phyloP scores from a whole-genome alignment of 2,113 vertebrate species.

The Origma solitaria region DNA sequence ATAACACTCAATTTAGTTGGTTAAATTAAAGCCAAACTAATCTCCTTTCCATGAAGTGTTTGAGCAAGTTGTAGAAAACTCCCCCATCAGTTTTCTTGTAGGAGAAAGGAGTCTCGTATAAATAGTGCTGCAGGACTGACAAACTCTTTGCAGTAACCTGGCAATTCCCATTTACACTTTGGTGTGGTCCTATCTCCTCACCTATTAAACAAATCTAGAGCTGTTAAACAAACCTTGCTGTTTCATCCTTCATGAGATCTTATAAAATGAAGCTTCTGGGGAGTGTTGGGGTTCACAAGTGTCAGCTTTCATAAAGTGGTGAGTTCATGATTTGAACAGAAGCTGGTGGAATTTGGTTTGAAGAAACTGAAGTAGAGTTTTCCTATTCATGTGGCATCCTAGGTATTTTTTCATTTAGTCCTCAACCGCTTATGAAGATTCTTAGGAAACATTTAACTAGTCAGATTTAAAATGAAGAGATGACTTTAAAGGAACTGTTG shows the following conservation, averaged over 20 bases:
- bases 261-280: conserved; percentile 9
- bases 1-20: conserved; percentile 63
- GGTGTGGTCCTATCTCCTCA: neutral
- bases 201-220: neutral
- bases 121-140: neutral
- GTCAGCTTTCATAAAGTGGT: conserved; percentile 14
- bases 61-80: conserved; percentile 62
- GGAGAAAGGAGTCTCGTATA: neutral
- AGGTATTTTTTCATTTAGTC: neutral
- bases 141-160: neutral
- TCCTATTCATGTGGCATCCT: neutral
- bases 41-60: conserved; percentile 60
- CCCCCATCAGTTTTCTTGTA: conserved; percentile 40
- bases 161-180: neutral
- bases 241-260: conserved; percentile 16
- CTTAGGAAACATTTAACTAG: conserved; percentile 12
- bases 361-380: neutral
- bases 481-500: neutral
- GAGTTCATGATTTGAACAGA: conserved; percentile 44
- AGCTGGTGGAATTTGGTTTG: conserved; percentile 33
- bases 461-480: neutral
- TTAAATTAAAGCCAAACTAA: conserved; percentile 66
- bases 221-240: neutral
- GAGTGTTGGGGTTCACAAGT: neutral
- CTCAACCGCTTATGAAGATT: neutral